Evolutionary conservation across 2,888 invertebrate species (phyloP).

Genomic region (Drosophila rellima): DNA sequence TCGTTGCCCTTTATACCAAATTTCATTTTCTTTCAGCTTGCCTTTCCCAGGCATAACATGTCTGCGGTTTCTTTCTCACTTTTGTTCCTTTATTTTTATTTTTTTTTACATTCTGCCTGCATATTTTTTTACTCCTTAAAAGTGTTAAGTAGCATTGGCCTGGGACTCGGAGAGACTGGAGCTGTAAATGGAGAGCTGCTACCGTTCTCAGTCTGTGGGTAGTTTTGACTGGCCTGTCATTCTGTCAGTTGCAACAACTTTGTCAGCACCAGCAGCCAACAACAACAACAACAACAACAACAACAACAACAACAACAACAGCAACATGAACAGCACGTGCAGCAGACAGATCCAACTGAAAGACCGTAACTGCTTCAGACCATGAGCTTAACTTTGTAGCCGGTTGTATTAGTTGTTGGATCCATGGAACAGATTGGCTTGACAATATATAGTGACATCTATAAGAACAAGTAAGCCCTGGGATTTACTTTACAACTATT

Average conservation of each 20-base stretch:
- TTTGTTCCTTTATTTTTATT: conserved; percentile 9
- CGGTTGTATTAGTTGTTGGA: conserved; percentile 12
- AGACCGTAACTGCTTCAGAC: conserved; percentile 14
- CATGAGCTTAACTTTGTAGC: conserved; percentile 23
- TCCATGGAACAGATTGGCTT: conserved; percentile 13
- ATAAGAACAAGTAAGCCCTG: conserved; percentile 8
- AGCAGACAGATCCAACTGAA: conserved; percentile 2
- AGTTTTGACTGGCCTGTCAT: conserved; percentile 74
- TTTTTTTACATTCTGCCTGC: conserved; percentile 20
- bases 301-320: conserved; percentile 1
- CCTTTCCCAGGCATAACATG: conserved; percentile 52
- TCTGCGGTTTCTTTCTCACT: conserved; percentile 51
- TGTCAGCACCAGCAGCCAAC: conserved; percentile 33
- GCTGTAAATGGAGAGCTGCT: conserved; percentile 27
- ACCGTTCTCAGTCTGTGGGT: conserved; percentile 55
- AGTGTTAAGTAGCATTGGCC: conserved; percentile 55
- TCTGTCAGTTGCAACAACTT: conserved; percentile 74
- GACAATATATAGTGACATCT: conserved; percentile 25
- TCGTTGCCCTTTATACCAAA: conserved; percentile 25
- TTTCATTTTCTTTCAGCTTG: conserved; percentile 59
- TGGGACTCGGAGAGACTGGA: conserved; percentile 28
- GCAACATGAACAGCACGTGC: conserved; percentile 41
- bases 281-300: conserved; percentile 20
- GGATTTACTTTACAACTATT: not conserved
- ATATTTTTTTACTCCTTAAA: conserved; percentile 25